Conservation (phyloP, 2,888 invertebrate genomes). For the Agrilus biguttatus region DNA sequence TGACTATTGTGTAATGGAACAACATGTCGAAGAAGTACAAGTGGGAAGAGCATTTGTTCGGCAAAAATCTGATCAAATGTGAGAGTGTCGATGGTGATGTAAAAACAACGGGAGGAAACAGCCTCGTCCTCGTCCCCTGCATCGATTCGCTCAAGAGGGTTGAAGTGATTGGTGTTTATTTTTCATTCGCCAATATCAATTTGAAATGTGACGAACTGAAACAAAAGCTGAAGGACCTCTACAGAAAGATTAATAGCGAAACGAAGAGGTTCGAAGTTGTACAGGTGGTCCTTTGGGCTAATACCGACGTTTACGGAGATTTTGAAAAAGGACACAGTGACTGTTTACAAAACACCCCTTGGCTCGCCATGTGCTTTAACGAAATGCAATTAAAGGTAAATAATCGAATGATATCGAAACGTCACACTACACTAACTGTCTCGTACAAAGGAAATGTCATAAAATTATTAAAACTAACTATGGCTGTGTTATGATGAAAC, state of each 20-base stretch:
- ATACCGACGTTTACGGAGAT: slow-evolving; percentile 47
- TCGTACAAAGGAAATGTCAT: too few species aligned
- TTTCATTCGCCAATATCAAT: slow-evolving; percentile 56
- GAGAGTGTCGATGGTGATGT: slow-evolving; percentile 15
- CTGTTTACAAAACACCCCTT: slow-evolving; percentile 48
- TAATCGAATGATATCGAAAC: not conserved
- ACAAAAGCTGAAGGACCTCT: slow-evolving; percentile 45
- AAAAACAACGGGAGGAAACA: slow-evolving; percentile 33
- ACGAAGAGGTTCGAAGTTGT: slow-evolving; percentile 42
- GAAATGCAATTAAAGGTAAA: slow-evolving; percentile 56
- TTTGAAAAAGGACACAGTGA: slow-evolving; percentile 48
- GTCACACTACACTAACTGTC: too few species aligned
- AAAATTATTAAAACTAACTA: too few species aligned
- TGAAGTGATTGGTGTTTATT: slow-evolving; percentile 49
- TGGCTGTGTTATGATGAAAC: too few species aligned
- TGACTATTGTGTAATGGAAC: not conserved
- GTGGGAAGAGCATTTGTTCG: slow-evolving; percentile 49
- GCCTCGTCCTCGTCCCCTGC: slow-evolving; percentile 32
- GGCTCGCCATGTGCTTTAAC: slow-evolving; percentile 56
- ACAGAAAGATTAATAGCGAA: slow-evolving; percentile 25
- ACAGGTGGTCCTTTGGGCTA: slow-evolving; percentile 56
- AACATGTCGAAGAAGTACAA: slow-evolving; percentile 23
- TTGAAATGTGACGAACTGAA: slow-evolving; percentile 54
- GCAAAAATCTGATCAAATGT: slow-evolving; percentile 40
- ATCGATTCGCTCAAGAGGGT: slow-evolving; percentile 36